Conservation (phyloP, 2,888 invertebrate genomes). For the Eupithecia subfuscata region DNA sequence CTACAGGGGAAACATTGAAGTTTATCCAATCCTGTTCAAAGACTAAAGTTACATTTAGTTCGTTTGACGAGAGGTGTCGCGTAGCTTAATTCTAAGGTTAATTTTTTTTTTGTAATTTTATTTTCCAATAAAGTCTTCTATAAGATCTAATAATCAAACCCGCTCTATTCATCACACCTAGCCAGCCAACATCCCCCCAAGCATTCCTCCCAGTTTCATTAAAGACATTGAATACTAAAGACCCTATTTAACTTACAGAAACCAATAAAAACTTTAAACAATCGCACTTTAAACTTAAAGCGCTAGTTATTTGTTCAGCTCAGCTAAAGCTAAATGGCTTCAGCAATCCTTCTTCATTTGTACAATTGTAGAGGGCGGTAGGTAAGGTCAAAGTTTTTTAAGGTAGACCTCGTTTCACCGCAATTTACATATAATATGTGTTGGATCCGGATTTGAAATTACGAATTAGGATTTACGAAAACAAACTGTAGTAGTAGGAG, state of each 20-base stretch:
- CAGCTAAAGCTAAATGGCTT: neutral
- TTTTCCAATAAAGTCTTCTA: too few relatives aligned
- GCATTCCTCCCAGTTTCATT: neutral
- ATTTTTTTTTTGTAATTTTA: too few relatives aligned
- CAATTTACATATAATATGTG: too few relatives aligned
- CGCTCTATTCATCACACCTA: neutral
- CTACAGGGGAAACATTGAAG: too few relatives aligned
- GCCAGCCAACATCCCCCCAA: neutral
- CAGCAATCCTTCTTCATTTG: neutral
- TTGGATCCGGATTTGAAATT: too few relatives aligned
- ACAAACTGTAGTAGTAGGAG: too few relatives aligned
- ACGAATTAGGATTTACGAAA: too few relatives aligned
- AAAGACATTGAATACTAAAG: slow-evolving; percentile 4
- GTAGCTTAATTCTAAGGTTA: too few relatives aligned
- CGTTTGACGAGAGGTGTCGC: too few relatives aligned
- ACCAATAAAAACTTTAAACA: neutral
- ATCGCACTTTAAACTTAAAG: neutral
- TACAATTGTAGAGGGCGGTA: neutral
- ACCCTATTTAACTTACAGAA: neutral
- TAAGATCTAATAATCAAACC: neutral
- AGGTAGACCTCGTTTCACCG: too few relatives aligned
- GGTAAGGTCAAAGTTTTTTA: neutral
- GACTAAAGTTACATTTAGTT: too few relatives aligned
- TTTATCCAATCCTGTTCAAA: too few relatives aligned
- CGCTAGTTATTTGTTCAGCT: neutral